Evolutionary conservation across 1,140 invertebrate species (phyloP).

Genomic region (Planococcus citri): DNA sequence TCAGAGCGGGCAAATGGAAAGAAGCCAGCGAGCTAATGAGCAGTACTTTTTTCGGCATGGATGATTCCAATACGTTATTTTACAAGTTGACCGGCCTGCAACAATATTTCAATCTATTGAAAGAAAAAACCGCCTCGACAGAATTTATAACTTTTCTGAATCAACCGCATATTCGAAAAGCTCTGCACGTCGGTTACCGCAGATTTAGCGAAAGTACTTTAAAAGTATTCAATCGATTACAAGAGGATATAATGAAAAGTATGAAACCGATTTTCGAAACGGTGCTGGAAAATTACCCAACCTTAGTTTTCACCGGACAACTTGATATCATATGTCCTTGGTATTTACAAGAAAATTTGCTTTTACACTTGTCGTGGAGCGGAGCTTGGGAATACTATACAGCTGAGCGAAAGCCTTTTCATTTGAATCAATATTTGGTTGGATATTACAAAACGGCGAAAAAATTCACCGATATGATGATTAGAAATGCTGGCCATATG

Average conservation of each 20-base stretch:
- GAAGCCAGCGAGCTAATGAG: not conserved
- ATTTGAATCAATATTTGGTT: constrained; percentile 34
- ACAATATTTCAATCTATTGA: constrained; percentile 68
- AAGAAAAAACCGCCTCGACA: not conserved
- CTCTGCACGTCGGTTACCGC: constrained; percentile 69
- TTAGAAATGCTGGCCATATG: constrained; percentile 51
- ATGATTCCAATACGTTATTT: constrained; percentile 36
- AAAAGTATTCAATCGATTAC: constrained; percentile 52
- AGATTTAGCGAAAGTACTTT: constrained; percentile 43
- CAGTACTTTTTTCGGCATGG: not conserved
- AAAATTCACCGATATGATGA: constrained; percentile 48
- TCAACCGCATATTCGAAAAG: constrained; percentile 43
- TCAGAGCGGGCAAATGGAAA: constrained; percentile 25
- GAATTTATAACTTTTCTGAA: constrained; percentile 41
- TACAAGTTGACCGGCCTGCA: constrained; percentile 63
- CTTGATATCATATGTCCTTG: constrained; percentile 76
- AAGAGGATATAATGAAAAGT: constrained; percentile 68
- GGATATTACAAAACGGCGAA: constrained; percentile 45
- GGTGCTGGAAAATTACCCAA: constrained; percentile 47
- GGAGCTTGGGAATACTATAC: constrained; percentile 33
- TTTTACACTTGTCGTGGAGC: constrained; percentile 39
- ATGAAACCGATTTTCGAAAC: constrained; percentile 60
- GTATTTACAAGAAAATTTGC: constrained; percentile 57
- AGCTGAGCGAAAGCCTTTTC: constrained; percentile 33
- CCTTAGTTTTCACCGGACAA: constrained; percentile 66